Evolutionary conservation across 53 echinoderm and acorn worm genomes (phyloP), one percentile per base, ranked within the genome.

Genomic region (Zoroaster sp.): DNA sequence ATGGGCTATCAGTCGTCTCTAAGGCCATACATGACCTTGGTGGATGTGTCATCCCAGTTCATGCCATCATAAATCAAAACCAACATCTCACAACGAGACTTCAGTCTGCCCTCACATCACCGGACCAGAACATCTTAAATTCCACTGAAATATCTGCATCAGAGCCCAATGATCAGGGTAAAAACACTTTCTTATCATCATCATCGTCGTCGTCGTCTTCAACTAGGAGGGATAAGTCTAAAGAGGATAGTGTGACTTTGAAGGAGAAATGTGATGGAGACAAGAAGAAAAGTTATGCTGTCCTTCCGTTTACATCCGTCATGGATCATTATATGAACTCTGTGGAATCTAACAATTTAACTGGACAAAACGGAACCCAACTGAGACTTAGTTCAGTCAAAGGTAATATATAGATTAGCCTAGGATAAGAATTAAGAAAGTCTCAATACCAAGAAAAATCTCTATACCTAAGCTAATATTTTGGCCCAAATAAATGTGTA

Each of bases 11-110:
- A n/a, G 65, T 89, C 25, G 14, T 72, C 41, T 73, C 73, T 5
- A 7, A 9, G 11, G 90, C 90, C 74, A 80, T 89, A 80, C 52
- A 46, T 8, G 46, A 89, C 17, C 80, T 89, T 3, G 74, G 90
- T 18, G 81, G 81, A 9, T 41, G 73, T 38, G 65, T 89, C 9
- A 73, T 97, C 69, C 95, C 98, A 92, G 41, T 89, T 87, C 72
- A 92, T 74, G 80, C 95, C 88, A 52, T 97, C 81, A 88, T 94
- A 93, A 91, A 91, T 83, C 87, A 94, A 89, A 94, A 80, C 89
- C 40, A 95, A 68, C 21, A 94, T 89, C 82, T 97, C 93, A 78
- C 80, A 12, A 54, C 82, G 7, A 73, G 69, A 43, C 74, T 89
- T 6, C 55, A 81, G n/a, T 73, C 90, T 3, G 35, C 14, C 63